Evolutionary conservation across 64 coral and sea anemone genomes (phyloP), one percentile per base, ranked within the genome.

Genomic region (Stichodactyla mertensii): DNA sequence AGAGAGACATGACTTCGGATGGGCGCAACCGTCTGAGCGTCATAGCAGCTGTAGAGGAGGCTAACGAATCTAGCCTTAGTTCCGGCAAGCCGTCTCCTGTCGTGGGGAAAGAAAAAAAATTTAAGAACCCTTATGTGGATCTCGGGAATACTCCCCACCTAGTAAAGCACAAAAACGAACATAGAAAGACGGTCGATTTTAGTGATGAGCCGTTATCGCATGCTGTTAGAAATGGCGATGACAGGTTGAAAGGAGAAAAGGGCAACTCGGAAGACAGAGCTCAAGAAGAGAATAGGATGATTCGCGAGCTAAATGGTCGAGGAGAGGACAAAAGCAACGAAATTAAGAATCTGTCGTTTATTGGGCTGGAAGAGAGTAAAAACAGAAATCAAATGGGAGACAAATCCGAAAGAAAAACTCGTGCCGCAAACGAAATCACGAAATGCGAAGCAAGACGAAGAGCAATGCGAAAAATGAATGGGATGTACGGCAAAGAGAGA

Each of bases 1-100:
- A 82, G 1, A 82, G 26, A 3, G 89, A 91, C 7, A 86, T 87
- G 6, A 57, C 90, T 64, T 87, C 89, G 23, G 90, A 87, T 10
- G 77, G 52, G 11, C 78, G 80, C 57, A 92, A 92, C 58, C 77
- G 90, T 16, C 16, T 87, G 16, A 87, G 86, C 53, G 51, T 64
- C 24, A 69, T 92, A 16, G 23, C 90, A 92, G 78, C 78, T 81
- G 36, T 81, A 10, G 51, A 0, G 9, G 78, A 81, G 51, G 78
- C 36, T 1, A 81, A 81, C n/a, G 51, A 53, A 52, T 81, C 78
- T 15, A 16, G 53, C 12, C 13, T 53, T 18, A 81, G 78, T 81
- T 81, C 78, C 14, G 52, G 54, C 51, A 52, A 81, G 52, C 51
- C 78, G 5, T 53, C 78, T 52, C 78, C 78, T 52, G 69, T 74